These are phyloP conservation scores for Dasysyrphus albostriatus DNA, from an alignment of 2,888 invertebrate species.

Conservation along the genomic window DNA sequence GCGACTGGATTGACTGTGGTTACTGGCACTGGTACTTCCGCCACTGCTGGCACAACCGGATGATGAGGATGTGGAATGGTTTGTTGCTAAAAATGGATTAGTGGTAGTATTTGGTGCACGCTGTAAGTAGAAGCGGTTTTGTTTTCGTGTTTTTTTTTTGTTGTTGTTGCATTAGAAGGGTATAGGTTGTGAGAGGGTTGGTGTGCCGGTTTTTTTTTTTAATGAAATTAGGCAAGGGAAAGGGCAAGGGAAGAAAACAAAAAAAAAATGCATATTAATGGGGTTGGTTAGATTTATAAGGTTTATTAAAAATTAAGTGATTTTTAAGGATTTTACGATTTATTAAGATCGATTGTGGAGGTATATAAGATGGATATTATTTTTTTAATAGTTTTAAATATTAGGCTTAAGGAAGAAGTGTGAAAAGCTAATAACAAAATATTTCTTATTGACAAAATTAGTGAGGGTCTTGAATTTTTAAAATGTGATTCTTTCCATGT, in stretches of 20 bases:
- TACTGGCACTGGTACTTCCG: conserved; percentile 73
- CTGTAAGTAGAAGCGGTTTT: conserved; percentile 79
- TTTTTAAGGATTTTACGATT: conserved; percentile 26
- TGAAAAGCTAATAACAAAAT: too few relatives aligned
- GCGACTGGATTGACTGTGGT: conserved; percentile 68
- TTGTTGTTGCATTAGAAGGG: conserved; percentile 61
- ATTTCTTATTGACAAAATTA: too few relatives aligned
- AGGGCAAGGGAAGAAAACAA: conserved; percentile 50
- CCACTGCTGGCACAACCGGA: conserved; percentile 75
- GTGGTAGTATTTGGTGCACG: conserved; percentile 79
- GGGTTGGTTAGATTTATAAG: conserved; percentile 49
- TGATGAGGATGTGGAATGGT: conserved; percentile 78
- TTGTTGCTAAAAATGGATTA: conserved; percentile 84
- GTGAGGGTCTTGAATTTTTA: too few relatives aligned
- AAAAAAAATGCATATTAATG: conserved; percentile 66
- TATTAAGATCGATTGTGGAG: conserved; percentile 8
- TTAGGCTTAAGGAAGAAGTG: background rate
- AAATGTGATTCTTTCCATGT: too few relatives aligned
- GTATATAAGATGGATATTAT: background rate
- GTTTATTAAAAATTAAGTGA: conserved; percentile 34
- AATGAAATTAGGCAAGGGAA: conserved; percentile 27
- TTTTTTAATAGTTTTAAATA: background rate
- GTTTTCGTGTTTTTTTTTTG: conserved; percentile 74
- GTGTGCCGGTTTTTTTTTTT: background rate
- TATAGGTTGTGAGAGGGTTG: conserved; percentile 39